phyloP scores from a whole-genome alignment of 2,113 vertebrate genomes.

The Scomber scombrus region DNA sequence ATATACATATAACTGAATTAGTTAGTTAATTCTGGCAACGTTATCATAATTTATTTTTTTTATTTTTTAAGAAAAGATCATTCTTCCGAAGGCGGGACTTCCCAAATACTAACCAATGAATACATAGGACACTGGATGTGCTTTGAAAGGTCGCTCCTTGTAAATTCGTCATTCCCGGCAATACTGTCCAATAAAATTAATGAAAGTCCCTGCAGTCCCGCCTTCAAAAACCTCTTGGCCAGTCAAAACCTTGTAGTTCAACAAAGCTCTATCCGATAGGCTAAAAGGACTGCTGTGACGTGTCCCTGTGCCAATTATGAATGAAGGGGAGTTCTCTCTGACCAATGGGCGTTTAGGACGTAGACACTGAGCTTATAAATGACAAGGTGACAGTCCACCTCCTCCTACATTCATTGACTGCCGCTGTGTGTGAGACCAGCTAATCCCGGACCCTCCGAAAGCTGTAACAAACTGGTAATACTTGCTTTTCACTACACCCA shows the following conservation, averaged over 20 bases:
- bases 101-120: conserved; percentile 50
- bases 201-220: conserved; percentile 25
- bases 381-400: conserved; percentile 79
- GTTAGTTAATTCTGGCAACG: too few relatives aligned
- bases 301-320: conserved; percentile 30
- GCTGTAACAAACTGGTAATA: conserved; percentile 75
- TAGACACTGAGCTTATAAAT: conserved; percentile 79
- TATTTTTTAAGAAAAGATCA: background rate
- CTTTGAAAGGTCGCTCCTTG: conserved; percentile 52
- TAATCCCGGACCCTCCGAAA: conserved; percentile 62
- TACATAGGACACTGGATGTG: conserved; percentile 68
- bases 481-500: accelerated
- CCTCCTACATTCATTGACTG: conserved; percentile 68
- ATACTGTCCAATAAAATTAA: conserved; percentile 70
- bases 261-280: conserved; percentile 20
- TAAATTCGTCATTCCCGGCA: conserved; percentile 34
- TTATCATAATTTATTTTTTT: too few relatives aligned
- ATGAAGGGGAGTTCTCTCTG: background rate
- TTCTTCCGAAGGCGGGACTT: conserved; percentile 64
- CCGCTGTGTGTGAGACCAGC: conserved; percentile 44
- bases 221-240: conserved; percentile 23
- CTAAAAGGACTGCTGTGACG: background rate
- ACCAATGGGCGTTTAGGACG: conserved; percentile 84
- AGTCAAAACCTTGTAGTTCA: conserved; percentile 29
- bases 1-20: too few relatives aligned